phyloP scores from a whole-genome alignment of 1,140 invertebrate species.

The Portunus trituberculatus region DNA sequence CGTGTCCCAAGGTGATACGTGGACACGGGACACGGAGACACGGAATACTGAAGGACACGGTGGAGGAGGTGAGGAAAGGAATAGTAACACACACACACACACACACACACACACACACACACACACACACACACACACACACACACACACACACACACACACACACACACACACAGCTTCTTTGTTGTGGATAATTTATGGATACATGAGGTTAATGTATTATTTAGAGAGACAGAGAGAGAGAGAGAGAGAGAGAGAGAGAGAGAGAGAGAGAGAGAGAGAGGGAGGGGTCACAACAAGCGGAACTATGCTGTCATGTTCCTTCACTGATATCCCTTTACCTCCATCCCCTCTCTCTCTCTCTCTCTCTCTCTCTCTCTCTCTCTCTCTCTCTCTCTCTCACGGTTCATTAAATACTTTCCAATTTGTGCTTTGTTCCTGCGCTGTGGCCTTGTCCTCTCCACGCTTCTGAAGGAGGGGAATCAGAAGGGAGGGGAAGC shows the following conservation, averaged over 20 bases:
- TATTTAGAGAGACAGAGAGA: not conserved
- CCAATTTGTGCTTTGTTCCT: not conserved
- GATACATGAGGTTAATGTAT: too few species aligned
- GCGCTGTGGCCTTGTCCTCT: not conserved
- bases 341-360: not conserved
- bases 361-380: too few species aligned
- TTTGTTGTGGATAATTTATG: too few species aligned
- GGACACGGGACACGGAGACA: not conserved
- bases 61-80: too few species aligned
- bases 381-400: not conserved
- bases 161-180: too few species aligned
- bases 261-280: slow-evolving; percentile 15
- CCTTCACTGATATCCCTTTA: not conserved
- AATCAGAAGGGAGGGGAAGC: not conserved
- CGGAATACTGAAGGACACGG: not conserved
- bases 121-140: too few species aligned
- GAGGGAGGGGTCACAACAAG: not conserved
- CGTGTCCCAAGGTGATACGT: not conserved
- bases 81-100: too few species aligned
- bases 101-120: too few species aligned
- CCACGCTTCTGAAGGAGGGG: not conserved
- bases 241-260: slow-evolving; percentile 49
- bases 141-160: too few species aligned
- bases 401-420: slow-evolving; percentile 23
- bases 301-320: slow-evolving; percentile 20